Evolutionary conservation across 2,113 vertebrate species (phyloP), one percentile per base, ranked within the genome.

Genomic region (Lasiurus borealis): DNA sequence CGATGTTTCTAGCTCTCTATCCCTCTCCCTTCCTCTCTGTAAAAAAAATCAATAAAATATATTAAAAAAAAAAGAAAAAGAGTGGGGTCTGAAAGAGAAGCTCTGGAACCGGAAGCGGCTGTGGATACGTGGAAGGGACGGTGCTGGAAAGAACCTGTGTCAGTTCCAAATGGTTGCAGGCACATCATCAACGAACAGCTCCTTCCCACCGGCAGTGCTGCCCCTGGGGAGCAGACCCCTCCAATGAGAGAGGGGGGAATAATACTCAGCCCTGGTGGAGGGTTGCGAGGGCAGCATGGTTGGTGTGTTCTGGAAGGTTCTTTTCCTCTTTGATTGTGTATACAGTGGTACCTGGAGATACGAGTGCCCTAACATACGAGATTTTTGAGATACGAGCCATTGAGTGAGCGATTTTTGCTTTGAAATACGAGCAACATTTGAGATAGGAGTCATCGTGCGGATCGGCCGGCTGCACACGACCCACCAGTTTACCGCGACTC

Each of bases 101-200:
- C 13, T 0, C 13, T 0, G 25, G 1, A 0, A 46, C 12, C 36
- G 2, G 54, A 66, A 50, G 15, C 0, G 6, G 11, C 2, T 5
- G 4, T 14, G 13, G 14, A 34, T 34, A 5, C 4, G 21, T 4
- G 7, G 48, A 15, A 57, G 48, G 9, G 81, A 7, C 3, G 6
- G 14, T 5, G 52, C 25, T 10, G 46, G 46, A 14, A 14, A 27
- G 25, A 75, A 52, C 36, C 3, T 25, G 0, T 29, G 6, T 71
- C 50, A 1, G 48, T 85, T 34, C 34, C 0, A 62, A 44, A 34
- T 3, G 18, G 93, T 78, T 23, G 4, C 8, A 1, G 68, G 68
- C 68, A 73, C 52, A 31, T 0, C 8, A 0, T 6, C 80, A 25
- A 12, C 40, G 2, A 5, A n/a, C 10, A n/a, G 54, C 10, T 11